Percentiles rank a stretch among this genome's conserved stretches.
Conservation (phyloP, 2,797 vertebrate genomes). For the Novumbra hubbsi region DNA sequence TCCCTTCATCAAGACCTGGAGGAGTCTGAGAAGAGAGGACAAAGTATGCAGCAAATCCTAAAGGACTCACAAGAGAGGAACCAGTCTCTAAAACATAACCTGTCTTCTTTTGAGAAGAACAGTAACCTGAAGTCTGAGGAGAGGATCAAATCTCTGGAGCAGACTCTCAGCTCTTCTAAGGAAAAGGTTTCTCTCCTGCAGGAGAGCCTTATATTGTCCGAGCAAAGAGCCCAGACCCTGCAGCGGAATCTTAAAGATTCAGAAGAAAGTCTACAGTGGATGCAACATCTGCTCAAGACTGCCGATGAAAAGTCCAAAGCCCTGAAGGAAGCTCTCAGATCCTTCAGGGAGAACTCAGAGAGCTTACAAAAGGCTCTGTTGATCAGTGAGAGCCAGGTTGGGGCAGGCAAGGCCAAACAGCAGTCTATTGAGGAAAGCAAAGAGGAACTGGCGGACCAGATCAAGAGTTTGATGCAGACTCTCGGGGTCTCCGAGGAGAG, state of each 20-base stretch:
- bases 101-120: neutral
- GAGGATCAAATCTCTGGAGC: conserved; percentile 7
- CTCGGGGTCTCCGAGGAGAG: neutral
- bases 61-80: neutral
- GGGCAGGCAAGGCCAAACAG: neutral
- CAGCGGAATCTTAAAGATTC: neutral
- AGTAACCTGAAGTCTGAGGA: neutral
- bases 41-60: neutral
- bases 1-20: conserved; percentile 4
- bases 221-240: conserved; percentile 9
- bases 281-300: conserved; percentile 2
- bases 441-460: conserved; percentile 1
- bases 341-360: neutral
- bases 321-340: conserved; percentile 6
- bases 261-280: conserved; percentile 4
- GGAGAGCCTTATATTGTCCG: neutral
- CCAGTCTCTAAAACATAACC: conserved; percentile 4
- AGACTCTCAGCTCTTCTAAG: neutral
- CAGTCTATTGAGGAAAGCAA: conserved; percentile 16
- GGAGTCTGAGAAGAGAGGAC: conserved; percentile 9
- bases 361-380: conserved; percentile 10
- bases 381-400: neutral
- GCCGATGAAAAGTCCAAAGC: conserved; percentile 2
- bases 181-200: neutral
- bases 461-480: conserved; percentile 7